Evolutionary conservation across 2,113 vertebrate genomes (phyloP), one percentile per base, ranked within the genome.

Genomic region (Erinaceus europaeus): DNA sequence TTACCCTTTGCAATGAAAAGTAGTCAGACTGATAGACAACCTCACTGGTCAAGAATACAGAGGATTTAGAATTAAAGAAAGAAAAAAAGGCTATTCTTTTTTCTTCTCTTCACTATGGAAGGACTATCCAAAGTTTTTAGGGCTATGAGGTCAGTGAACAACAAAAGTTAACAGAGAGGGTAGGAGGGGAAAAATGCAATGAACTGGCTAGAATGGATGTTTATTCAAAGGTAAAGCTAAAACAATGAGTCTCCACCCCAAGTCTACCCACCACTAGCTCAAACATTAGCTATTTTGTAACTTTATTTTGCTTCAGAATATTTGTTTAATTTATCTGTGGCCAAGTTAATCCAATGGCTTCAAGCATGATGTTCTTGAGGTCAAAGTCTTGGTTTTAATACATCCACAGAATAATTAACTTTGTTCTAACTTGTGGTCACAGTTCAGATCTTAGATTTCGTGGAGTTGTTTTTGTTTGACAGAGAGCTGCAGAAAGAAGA

Each of bases 321-420:
- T 84, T 89, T 72, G 81, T 64, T 55, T 48, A 52, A 94, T 79
- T 74, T 72, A 67, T 92, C 86, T 73, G 2, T 72, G 46, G 50
- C 29, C 52, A 79, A 44, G n/a, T 86, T 88, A 64, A 76, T 68
- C 62, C 68, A 88, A 48, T 48, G 80, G 64, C 62, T 90, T 92
- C 72, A 91, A 84, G 92, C 86, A 86, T 88, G 53, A 79, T 88
- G 52, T 84, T 83, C 57, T 72, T 84, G 44, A 90, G 84, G 84
- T 91, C 90, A 90, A 77, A 93, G 38, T 83, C 67, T 59, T 83
- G 53, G 36, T 44, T 62, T 38, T 67, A 83, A 78, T 73, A 71
- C 48, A 84, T 62, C 65, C 75, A 61, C 17, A 80, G 72, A 94
- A 94, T 94, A 91, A 95, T 94, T 93, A 95, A 94, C 89, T 92